Evolutionary conservation across 2,113 vertebrate species (phyloP), one percentile per base, ranked within the genome.

Genomic region (Trematocara nigrifrons): DNA sequence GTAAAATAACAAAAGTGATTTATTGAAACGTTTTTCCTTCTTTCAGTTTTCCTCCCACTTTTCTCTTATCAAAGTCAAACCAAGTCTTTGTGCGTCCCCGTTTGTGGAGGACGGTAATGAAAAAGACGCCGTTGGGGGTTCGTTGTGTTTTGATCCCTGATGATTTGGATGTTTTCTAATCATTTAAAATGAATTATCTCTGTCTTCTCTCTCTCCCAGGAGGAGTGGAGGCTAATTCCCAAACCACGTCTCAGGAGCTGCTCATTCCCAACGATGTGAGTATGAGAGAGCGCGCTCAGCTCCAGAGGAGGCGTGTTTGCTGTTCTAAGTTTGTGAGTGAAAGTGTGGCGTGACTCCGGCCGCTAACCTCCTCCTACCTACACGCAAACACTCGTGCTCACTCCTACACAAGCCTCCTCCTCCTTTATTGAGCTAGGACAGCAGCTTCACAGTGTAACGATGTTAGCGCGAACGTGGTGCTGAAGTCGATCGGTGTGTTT

Each of bases 181-280:
- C 51, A 47, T 29, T 53, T 15, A 31, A n/a, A 20, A n/a, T 71
- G 1, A 38, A 3, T 47, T 33, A 5, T 76, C 20, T 81, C 7
- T 76, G 13, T 42, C 2, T 86, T 80, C 51, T 81, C 18, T 47
- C 10, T 51, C 29, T 81, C 6, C 52, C 90, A 95, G 79, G 86
- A 97, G 97, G 96, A 52, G 85, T 98, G 83, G 98, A 99, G 5
- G 76, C 97, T 71, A 94, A 87, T 54, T 92, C 96, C 42, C 98
- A 98, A 93, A 97, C 96, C 89, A 97, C 96, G 12, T 98, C 98
- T 13, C 98, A 99, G 95, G 98, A 99, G 94, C 97, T 99, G n/a
- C 94, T 98, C 95, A 97, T 99, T 94, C 98, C 98, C 92, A 99
- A 99, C 0, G 98, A 99, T 0, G 98, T 99, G 76, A 87, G 86